Percentiles rank a stretch among this genome's conserved stretches.
Conservation (phyloP, 2,797 vertebrate species). For the Nyctibius grandis region DNA sequence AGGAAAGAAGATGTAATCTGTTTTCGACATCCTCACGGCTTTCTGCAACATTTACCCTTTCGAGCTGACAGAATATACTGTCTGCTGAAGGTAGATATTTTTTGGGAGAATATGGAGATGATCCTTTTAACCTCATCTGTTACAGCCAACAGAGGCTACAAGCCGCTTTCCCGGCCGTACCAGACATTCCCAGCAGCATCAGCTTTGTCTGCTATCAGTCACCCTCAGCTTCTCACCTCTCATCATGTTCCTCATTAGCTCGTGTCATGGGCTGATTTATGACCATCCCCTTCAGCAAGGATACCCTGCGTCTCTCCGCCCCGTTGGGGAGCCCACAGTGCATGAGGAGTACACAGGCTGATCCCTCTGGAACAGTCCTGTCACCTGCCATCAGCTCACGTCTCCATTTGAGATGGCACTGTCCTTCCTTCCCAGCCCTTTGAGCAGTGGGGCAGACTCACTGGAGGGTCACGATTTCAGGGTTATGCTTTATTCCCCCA, state of each 20-base stretch:
- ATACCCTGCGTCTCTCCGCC: not conserved
- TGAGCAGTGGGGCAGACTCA: rapidly evolving
- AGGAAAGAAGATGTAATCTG: not conserved
- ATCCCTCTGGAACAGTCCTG: not conserved
- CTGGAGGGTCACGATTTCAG: not conserved
- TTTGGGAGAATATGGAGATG: not conserved
- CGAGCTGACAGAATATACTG: not conserved
- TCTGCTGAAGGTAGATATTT: not conserved
- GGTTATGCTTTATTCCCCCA: not conserved
- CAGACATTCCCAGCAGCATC: not conserved
- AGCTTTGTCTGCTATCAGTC: not conserved
- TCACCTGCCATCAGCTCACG: not conserved
- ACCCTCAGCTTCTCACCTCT: not conserved
- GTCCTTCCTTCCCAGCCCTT: not conserved
- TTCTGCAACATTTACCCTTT: not conserved
- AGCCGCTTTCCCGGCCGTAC: not conserved
- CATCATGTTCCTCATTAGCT: not conserved
- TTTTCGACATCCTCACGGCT: not conserved
- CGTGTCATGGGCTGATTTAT: not conserved
- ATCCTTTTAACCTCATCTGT: not conserved
- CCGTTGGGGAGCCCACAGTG: rapidly evolving
- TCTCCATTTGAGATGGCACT: rapidly evolving
- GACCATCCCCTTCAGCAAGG: not conserved
- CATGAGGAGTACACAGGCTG: not conserved
- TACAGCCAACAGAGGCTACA: not conserved